Evolutionary conservation across 2,113 vertebrate species (phyloP), one percentile per base, ranked within the genome.

Genomic region (Phoxinus phoxinus): DNA sequence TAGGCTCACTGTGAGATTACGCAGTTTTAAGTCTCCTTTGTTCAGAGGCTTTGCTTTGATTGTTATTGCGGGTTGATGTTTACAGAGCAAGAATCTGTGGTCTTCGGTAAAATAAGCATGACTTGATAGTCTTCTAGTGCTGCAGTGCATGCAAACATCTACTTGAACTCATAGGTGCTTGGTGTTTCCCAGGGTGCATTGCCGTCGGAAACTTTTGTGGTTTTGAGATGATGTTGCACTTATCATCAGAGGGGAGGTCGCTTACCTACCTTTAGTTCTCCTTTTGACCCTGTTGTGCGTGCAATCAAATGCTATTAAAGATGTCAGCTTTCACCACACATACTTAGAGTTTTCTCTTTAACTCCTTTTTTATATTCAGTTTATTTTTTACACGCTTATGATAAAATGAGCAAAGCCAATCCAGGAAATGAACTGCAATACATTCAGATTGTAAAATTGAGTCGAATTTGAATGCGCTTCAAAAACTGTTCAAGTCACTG

Each of bases 121-220:
- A 67, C 61, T 81, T 41, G 76, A 79, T 79, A 51, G n/a, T 25
- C 79, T 74, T 23, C 11, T 41, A 17, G 32, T 46, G 32, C 32
- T 76, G 19, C 19, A 23, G 19, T 56, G 53, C 78, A 82, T 74
- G 67, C 58, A 85, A 67, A 59, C 35, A 35, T 86, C 63, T 79
- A 80, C 17, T 69, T 19, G 5, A 81, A 25, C 79, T 76, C 30
- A 12, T n/a, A 12, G 30, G 81, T 27, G 65, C 25, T 32, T 67
- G 76, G 86, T 86, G 32, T 65, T 73, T 87, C 83, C 85, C 75
- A 83, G 30, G 9, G 73, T 86, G 85, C 85, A 65, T 30, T 82
- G 67, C 65, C 65, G 46, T 90, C 77, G 84, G 88, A 89, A 90
- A 89, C 65, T 88, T 75, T 89, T 88, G 88, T 89, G 89, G 89